These are phyloP conservation scores for Daphoenositta chrysoptera DNA, from an alignment of 2,113 vertebrate species.

Conservation along the genomic window DNA sequence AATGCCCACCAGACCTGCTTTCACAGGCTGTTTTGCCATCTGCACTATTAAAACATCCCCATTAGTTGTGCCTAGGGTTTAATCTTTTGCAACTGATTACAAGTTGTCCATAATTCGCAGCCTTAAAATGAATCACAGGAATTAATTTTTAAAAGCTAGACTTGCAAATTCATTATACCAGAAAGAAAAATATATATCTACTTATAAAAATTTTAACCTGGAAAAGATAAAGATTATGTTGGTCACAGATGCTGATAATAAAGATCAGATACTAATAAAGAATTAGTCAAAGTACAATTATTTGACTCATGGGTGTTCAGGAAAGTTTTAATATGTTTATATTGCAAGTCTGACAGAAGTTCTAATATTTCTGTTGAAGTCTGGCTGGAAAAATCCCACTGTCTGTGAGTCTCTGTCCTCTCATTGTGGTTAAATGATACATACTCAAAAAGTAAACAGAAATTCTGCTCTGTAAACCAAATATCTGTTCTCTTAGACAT, in stretches of 20 bases:
- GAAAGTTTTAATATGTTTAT: neutral
- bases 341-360: neutral
- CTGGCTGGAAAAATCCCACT: neutral
- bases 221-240: neutral
- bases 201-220: neutral
- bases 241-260: neutral
- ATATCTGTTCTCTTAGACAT: neutral
- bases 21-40: conserved; percentile 70
- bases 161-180: neutral
- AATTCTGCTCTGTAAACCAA: neutral
- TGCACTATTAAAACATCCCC: conserved; percentile 64
- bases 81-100: conserved; percentile 63
- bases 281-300: neutral
- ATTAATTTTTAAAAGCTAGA: conserved; percentile 16
- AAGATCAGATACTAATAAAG: neutral
- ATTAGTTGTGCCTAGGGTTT: conserved; percentile 48
- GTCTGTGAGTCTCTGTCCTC: neutral
- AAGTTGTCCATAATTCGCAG: conserved; percentile 40
- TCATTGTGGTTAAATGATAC: neutral
- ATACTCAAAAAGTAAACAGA: neutral
- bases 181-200: neutral
- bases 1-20: conserved; percentile 60
- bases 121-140: conserved; percentile 45
- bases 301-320: neutral
- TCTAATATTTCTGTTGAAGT: neutral